Evolutionary conservation across 2,113 vertebrate species (phyloP).

Genomic region (Vicugna pacos): DNA sequence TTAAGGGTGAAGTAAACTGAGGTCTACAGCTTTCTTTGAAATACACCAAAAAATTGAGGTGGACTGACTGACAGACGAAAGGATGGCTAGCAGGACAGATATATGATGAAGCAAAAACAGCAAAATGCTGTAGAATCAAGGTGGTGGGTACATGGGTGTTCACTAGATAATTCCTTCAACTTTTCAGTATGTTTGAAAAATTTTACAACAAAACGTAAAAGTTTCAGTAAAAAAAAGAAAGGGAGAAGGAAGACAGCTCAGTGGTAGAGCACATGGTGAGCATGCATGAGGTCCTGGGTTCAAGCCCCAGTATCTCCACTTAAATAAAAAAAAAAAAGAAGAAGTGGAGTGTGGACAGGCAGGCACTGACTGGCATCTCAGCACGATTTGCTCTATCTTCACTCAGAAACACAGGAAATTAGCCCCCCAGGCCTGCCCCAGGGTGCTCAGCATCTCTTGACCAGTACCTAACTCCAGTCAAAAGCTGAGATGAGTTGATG

Average conservation of each 20-base stretch:
- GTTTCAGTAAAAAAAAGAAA: neutral
- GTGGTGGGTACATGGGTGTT: neutral
- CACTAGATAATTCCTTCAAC: neutral
- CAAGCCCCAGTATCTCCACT: too few relatives aligned
- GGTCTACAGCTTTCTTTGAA: slow-evolving; percentile 19
- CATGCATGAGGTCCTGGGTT: too few relatives aligned
- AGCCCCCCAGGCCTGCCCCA: neutral
- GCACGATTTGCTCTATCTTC: neutral
- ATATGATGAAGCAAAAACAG: neutral
- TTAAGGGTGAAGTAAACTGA: neutral
- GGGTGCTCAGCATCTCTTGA: neutral
- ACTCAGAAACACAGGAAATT: neutral
- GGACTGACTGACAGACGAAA: neutral
- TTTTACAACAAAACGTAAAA: neutral
- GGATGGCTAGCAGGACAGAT: neutral
- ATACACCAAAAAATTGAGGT: neutral
- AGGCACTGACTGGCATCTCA: neutral
- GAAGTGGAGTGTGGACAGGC: neutral
- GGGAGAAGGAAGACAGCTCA: too few relatives aligned
- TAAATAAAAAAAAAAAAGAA: neutral
- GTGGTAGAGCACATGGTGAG: too few relatives aligned
- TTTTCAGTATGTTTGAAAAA: neutral
- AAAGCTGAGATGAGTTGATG: neutral
- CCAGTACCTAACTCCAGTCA: neutral
- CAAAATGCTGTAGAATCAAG: neutral